These are phyloP conservation scores for Nesogale talazaci DNA, from an alignment of 2,113 vertebrate species.

Conservation along the genomic window DNA sequence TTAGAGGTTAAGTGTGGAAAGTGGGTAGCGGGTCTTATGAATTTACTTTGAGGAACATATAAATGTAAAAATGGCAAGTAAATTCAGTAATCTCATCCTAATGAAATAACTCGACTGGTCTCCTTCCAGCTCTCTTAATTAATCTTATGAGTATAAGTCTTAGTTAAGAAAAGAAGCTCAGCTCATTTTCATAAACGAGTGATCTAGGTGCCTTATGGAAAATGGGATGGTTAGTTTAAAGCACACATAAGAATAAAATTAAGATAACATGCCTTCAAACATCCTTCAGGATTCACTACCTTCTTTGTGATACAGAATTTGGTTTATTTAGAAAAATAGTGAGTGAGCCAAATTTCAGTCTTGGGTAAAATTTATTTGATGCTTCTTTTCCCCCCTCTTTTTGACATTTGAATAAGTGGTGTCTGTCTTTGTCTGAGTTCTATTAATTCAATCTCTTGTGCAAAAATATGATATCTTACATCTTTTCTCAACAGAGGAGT, in stretches of 20 bases:
- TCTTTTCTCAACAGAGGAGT: not conserved
- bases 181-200: slow-evolving; percentile 7
- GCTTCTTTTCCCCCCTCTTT: not conserved
- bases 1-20: not conserved
- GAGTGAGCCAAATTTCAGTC: not conserved
- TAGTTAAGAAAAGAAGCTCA: slow-evolving; percentile 23
- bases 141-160: not conserved
- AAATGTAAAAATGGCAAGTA: not conserved
- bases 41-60: not conserved
- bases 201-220: not conserved
- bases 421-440: not conserved
- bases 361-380: not conserved
- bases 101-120: not conserved
- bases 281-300: not conserved
- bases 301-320: slow-evolving; percentile 2
- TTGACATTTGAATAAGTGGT: slow-evolving; percentile 6
- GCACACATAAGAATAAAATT: not conserved
- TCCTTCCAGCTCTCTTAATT: not conserved
- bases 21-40: not conserved
- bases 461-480: not conserved
- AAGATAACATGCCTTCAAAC: not conserved
- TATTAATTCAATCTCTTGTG: slow-evolving; percentile 5
- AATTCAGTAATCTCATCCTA: not conserved
- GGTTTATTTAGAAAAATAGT: slow-evolving; percentile 36
- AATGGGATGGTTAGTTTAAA: not conserved